Base-by-base conservation (phyloP, 2,888 invertebrate species). In the Allophyes oxyacanthae region DNA sequence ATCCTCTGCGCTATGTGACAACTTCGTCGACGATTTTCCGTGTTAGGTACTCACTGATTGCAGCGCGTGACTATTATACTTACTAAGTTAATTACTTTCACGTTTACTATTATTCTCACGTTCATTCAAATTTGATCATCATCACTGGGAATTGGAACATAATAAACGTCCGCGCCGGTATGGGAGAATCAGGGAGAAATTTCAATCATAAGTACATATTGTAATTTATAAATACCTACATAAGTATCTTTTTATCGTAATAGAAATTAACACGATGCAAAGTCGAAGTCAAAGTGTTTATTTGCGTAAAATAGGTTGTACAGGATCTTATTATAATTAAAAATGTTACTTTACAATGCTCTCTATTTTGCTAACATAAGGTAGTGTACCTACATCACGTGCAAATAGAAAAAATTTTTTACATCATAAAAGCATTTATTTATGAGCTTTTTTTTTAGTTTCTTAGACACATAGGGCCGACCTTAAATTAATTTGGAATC, bases 111-210 rank as follows among this genome's bases (percentile, higher is more conserved):
- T 20, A 38, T 57, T 66, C 56, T 52, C 56, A 61, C 67, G 52
- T 54, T 36, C 11, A 5, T 45, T 43, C 11, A 15, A 37, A 45
- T 48, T 38, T 43, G n/a, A 33, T 43, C 41, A 33, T 20, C 46
- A 50, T 46, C 45, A 50, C 58, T 58, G 51, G 46, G 53, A 64
- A 46, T 64, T 42, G 26, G 40, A 44, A 54, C 46, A 55, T 38
- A 28, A 42, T 56, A 55, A 33, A 45, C 41, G 33, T 33, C 41
- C 25, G 25, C 6, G 6, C 14, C n/a, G n/a, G 32, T 33, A 46
- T 33, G 11, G 36, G 49, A 64, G 45, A 68, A 36, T 14, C 26
- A 8, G 38, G 50, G 57, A 50, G 65, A 70, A 56, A 64, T 37
- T 64, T 30, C 11, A 15, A 64, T 37, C 28, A 30, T 38, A 46